Percentiles rank a stretch among this genome's conserved stretches.
These are phyloP conservation scores for Cosmorhoe ocellata DNA, from an alignment of 2,888 invertebrate genomes.

Conservation along the genomic window DNA sequence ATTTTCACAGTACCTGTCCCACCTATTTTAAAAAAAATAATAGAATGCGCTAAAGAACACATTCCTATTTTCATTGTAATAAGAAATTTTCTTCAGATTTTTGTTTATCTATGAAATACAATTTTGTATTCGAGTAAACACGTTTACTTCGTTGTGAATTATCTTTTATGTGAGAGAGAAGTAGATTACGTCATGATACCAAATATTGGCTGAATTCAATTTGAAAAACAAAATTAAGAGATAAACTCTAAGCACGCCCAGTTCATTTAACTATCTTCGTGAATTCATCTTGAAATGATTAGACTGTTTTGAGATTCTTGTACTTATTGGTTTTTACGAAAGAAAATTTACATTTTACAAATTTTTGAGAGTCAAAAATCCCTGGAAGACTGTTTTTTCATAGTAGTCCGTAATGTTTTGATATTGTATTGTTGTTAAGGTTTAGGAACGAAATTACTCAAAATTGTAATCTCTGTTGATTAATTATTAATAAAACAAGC, in stretches of 20 bases:
- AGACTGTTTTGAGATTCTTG: constrained; percentile 70
- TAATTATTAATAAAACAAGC: constrained; percentile 30
- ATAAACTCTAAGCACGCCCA: constrained; percentile 13
- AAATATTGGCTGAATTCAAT: constrained; percentile 57
- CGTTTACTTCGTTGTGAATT: constrained; percentile 11
- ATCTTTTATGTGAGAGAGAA: constrained; percentile 11
- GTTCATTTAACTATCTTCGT: constrained; percentile 25
- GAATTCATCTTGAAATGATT: constrained; percentile 49
- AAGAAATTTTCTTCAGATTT: not conserved
- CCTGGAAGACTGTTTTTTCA: constrained; percentile 81
- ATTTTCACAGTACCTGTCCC: not conserved
- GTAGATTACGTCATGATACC: constrained; percentile 46
- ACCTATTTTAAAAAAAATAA: not conserved
- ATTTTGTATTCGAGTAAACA: constrained; percentile 7
- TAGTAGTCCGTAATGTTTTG: constrained; percentile 78
- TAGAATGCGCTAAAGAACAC: constrained; percentile 1
- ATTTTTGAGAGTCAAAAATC: constrained; percentile 74
- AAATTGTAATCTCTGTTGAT: constrained; percentile 45
- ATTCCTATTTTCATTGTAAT: not conserved
- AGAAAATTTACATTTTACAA: constrained; percentile 79
- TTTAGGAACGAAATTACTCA: constrained; percentile 61
- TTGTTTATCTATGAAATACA: not conserved
- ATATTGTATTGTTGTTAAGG: constrained; percentile 75
- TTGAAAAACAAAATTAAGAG: constrained; percentile 38
- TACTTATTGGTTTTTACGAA: constrained; percentile 69